A percentile compares a stretch with the other conserved stretches of the same genome.
Conservation (phyloP, 2,113 vertebrate species). For the Ardeotis arabs region DNA sequence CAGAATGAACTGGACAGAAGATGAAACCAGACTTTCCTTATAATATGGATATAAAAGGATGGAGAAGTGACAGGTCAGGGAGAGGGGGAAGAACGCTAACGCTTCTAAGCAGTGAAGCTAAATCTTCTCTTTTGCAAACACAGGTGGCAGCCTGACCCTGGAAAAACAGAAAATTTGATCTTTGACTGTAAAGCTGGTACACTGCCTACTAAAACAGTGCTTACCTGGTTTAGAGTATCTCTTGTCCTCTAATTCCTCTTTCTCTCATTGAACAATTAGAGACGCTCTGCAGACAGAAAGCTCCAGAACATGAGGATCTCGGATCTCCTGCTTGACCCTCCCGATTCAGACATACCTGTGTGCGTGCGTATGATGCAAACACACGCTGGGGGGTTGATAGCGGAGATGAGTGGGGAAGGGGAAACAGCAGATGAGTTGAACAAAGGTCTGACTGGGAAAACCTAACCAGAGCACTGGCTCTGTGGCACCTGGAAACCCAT, state of each 20-base stretch:
- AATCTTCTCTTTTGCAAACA: neutral
- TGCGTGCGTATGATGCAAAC: neutral
- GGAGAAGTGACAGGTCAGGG: neutral
- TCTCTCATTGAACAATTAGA: neutral
- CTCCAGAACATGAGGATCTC: neutral
- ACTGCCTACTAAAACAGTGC: neutral
- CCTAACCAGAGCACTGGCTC: neutral
- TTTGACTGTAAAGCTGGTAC: neutral
- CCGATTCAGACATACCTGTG: neutral
- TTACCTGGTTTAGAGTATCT: neutral
- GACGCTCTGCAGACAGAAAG: neutral
- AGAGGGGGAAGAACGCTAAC: neutral
- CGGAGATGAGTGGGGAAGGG: neutral
- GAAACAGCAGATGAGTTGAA: neutral
- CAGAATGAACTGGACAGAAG: neutral
- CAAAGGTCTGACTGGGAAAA: neutral
- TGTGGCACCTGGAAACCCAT: neutral
- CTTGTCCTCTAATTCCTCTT: neutral
- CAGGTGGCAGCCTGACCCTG: neutral
- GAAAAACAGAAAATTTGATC: neutral
- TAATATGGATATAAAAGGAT: neutral
- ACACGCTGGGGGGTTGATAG: neutral
- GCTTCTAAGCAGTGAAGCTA: neutral
- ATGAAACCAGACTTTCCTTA: neutral
- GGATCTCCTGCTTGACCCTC: neutral